phyloP scores from a whole-genome alignment of 2,888 invertebrate genomes.

The Phoenoteleia sp. region DNA sequence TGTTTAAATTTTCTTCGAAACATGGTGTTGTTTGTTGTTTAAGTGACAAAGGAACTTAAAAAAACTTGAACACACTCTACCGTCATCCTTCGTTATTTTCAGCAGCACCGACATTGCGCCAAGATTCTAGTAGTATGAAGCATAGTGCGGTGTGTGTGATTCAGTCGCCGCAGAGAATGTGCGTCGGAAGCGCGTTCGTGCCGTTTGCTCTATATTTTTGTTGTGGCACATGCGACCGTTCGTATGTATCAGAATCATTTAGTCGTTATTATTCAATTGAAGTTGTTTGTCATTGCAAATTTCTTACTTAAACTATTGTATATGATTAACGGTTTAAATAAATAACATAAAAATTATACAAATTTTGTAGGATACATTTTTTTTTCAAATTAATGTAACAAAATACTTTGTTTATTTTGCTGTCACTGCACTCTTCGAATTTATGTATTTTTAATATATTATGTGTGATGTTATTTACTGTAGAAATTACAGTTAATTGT shows the following conservation, averaged over 20 bases:
- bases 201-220: slow-evolving; percentile 47
- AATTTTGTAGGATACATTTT: no score
- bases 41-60: slow-evolving; percentile 37
- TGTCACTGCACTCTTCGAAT: no score
- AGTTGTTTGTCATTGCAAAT: slow-evolving; percentile 35
- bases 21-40: no score
- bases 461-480: no score
- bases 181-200: slow-evolving; percentile 64
- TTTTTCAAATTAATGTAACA: no score
- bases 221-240: slow-evolving; percentile 55
- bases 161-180: slow-evolving; percentile 70
- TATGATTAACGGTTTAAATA: no score
- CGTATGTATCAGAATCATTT: slow-evolving; percentile 30
- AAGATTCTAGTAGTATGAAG: slow-evolving; percentile 49
- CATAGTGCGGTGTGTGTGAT: slow-evolving; percentile 34
- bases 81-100: slow-evolving; percentile 78
- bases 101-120: slow-evolving; percentile 70
- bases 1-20: no score
- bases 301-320: no score
- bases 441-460: no score
- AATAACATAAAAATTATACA: no score
- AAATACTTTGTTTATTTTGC: no score
- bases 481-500: no score
- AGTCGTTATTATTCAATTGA: slow-evolving; percentile 44
- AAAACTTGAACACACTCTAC: slow-evolving; percentile 61